A percentile compares a stretch with the other conserved stretches of the same genome.
Evolutionary conservation across 64 coral and sea anemone species (phyloP).

Genomic region (Anthopleura sola): DNA sequence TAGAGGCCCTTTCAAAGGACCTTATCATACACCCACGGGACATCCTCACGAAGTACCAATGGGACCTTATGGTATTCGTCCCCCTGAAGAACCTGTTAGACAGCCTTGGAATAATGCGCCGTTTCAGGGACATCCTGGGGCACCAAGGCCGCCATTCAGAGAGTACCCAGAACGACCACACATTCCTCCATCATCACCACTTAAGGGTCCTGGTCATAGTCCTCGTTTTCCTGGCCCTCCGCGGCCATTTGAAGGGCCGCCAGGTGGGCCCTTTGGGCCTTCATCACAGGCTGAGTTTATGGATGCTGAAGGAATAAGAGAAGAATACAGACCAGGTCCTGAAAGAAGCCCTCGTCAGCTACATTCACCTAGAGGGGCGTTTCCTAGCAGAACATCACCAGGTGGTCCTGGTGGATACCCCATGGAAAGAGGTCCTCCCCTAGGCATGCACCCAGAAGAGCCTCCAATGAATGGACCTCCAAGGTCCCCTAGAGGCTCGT

Average conservation of each 20-base stretch:
- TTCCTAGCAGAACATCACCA: conserved; percentile 1
- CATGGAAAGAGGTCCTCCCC: background rate
- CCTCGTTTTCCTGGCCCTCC: background rate
- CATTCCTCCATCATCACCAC: conserved; percentile 8
- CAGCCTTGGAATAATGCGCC: conserved; percentile 5
- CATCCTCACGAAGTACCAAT: background rate
- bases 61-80: background rate
- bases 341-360: conserved; percentile 14
- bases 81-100: conserved; percentile 14
- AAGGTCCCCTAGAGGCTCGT: background rate
- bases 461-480: conserved; percentile 6
- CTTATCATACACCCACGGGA: background rate
- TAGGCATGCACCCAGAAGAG: background rate
- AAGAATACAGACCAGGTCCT: background rate
- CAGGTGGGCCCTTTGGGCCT: background rate
- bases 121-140: background rate
- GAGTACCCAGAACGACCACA: conserved; percentile 11
- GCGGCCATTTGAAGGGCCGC: background rate
- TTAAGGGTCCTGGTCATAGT: conserved; percentile 13
- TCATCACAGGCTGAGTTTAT: background rate
- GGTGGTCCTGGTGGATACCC: background rate
- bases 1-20: background rate
- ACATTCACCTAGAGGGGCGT: conserved; percentile 4
- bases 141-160: background rate
- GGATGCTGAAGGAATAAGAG: background rate